Base-by-base conservation (phyloP, 2,113 vertebrate genomes). In the Cyphomyrus plagiostoma region DNA sequence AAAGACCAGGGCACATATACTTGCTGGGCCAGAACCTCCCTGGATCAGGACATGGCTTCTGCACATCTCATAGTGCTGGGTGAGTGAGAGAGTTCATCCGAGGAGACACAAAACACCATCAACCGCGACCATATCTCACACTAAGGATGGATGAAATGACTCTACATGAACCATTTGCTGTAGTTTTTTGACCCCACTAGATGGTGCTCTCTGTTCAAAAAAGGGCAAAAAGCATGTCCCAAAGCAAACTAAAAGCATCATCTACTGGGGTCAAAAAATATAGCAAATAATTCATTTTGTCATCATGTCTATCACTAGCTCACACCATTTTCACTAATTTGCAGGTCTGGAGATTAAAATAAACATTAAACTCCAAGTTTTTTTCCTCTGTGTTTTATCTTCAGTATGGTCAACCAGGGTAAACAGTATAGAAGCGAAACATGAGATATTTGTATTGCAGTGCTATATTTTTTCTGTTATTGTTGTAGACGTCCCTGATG, bases 401-500 rank as follows among this genome's bases (percentile, higher is more conserved):
- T 74, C 30, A 74, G 8, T 74, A 74, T 74, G 30, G 30, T 30
- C 66, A 17, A 11, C 15, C 3, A 2, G 30, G 35, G 26, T 74
- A 35, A 74, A 74, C 30, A 83, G 15, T 42, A 35, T 1, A 21
- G 3, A 19, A 83, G 80, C 21, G 21, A 52, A 48, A 35, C 23
- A 17, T 8, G 46, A 52, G 46, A 35, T 30, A 15, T 19, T 53
- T 53, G 10, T 11, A 23, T 48, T 46, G 13, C 45, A 48, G 8
- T 48, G 19, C 19, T 84, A 26, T 86, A 3, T 52, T 87, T 15
- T 26, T 86, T 9, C 23, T 86, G 82, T 85, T 93, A 90, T 90
- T 92, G 53, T 91, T 91, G 88, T 91, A 99, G 98, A 98, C 88
- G 96, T 97, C 92, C 98, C 98, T 0, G 97, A 97, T 89, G 95